Evolutionary conservation across 1,140 invertebrate species (phyloP).

Genomic region (Riptortus pedestris): DNA sequence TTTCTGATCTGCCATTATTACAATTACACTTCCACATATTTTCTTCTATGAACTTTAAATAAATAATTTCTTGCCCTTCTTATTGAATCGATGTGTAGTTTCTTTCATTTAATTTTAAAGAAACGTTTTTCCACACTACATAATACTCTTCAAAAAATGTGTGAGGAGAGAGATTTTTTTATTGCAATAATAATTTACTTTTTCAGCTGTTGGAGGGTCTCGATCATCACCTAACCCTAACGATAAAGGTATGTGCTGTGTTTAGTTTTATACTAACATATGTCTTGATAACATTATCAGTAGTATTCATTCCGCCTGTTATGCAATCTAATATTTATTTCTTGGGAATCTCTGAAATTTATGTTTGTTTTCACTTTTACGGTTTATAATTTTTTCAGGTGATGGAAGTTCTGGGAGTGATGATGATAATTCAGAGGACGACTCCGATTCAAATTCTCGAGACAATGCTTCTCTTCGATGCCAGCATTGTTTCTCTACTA

Average conservation of each 20-base stretch:
- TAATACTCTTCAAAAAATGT: neutral
- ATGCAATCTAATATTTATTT: too few relatives aligned
- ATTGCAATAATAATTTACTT: neutral
- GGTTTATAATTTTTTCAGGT: too few relatives aligned
- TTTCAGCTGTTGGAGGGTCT: conserved; percentile 30
- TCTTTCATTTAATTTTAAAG: too few relatives aligned
- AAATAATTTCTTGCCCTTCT: too few relatives aligned
- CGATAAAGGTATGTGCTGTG: conserved; percentile 33
- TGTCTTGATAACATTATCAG: neutral
- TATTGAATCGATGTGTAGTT: too few relatives aligned
- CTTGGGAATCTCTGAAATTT: too few relatives aligned
- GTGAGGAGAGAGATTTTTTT: conserved; percentile 9
- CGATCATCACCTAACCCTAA: conserved; percentile 36
- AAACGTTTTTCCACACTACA: too few relatives aligned
- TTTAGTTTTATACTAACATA: neutral
- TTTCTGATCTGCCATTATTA: too few relatives aligned
- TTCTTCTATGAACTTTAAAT: too few relatives aligned
- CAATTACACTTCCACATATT: too few relatives aligned
- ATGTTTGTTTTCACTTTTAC: too few relatives aligned
- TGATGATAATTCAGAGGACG: conserved; percentile 87
- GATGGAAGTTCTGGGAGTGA: conserved; percentile 80
- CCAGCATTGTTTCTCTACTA: conserved; percentile 46
- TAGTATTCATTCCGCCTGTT: neutral
- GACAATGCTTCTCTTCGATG: conserved; percentile 45
- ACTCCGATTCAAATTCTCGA: conserved; percentile 78